Conservation (phyloP, 2,113 vertebrate genomes). For the Amphiprion ocellaris region DNA sequence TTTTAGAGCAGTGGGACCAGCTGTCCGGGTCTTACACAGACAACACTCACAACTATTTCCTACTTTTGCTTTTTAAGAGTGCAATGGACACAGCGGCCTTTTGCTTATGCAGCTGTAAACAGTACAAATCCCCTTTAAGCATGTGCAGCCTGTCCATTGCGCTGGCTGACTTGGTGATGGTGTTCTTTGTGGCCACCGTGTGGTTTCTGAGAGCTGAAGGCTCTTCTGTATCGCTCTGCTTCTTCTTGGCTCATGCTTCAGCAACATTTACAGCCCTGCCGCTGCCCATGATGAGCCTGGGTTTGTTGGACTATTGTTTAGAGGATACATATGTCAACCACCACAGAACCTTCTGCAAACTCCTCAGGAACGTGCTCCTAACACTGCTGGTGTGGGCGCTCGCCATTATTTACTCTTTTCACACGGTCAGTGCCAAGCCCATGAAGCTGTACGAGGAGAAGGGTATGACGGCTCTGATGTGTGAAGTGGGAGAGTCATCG, state of each 20-base stretch:
- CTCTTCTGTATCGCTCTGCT: conserved; percentile 52
- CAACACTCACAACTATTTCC: conserved; percentile 61
- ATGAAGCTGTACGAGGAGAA: not conserved
- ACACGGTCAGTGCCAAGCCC: conserved; percentile 1
- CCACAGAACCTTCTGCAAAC: not conserved
- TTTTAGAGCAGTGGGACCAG: conserved; percentile 48
- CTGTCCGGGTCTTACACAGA: not conserved
- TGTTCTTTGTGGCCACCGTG: not conserved
- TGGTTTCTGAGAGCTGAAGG: conserved; percentile 46
- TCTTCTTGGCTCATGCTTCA: conserved; percentile 69
- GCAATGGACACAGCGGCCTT: conserved; percentile 59
- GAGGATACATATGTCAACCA: not conserved
- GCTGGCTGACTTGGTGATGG: conserved; percentile 69
- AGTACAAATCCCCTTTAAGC: conserved; percentile 55
- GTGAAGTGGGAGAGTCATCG: conserved; percentile 62
- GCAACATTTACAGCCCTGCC: conserved; percentile 70
- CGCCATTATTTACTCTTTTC: conserved; percentile 48
- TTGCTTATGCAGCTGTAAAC: conserved; percentile 51
- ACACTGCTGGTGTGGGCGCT: conserved; percentile 69
- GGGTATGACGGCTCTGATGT: conserved; percentile 30
- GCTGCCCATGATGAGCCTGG: conserved; percentile 70
- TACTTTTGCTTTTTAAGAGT: conserved; percentile 72
- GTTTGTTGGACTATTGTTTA: conserved; percentile 66
- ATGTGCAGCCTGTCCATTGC: conserved; percentile 75
- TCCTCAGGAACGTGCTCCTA: conserved; percentile 27